phyloP scores from a whole-genome alignment of 1,140 invertebrate genomes.

The Nasonia vitripennis region DNA sequence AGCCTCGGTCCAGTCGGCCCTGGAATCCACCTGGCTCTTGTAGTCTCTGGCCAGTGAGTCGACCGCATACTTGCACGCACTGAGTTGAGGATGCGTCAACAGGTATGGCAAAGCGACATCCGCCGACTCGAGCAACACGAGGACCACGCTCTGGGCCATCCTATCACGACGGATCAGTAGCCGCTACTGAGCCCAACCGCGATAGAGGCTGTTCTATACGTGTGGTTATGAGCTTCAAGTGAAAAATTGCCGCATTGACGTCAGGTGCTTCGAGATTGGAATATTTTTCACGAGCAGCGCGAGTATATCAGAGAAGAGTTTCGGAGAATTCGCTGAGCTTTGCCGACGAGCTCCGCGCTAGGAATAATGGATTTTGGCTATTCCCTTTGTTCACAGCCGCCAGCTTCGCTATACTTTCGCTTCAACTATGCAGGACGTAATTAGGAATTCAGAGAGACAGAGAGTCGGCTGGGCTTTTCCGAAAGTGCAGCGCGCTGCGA shows the following conservation, averaged over 20 bases:
- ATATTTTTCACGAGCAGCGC: neutral
- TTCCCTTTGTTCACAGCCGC: neutral
- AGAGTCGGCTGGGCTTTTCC: neutral
- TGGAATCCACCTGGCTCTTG: constrained; percentile 14
- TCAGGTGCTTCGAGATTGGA: neutral
- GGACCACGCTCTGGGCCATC: neutral
- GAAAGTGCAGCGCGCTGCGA: neutral
- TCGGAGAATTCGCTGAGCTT: neutral
- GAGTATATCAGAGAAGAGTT: neutral
- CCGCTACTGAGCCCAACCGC: neutral
- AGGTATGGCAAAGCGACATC: neutral
- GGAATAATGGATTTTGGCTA: neutral
- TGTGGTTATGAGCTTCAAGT: constrained; percentile 17
- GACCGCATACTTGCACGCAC: neutral
- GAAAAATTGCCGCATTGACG: constrained; percentile 32
- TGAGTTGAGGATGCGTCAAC: neutral
- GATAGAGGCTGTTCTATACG: neutral
- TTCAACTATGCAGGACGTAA: neutral
- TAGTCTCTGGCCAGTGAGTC: constrained; percentile 7
- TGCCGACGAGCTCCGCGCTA: neutral
- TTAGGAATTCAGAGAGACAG: neutral
- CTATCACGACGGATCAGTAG: neutral
- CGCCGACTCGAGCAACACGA: neutral
- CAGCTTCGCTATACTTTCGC: neutral
- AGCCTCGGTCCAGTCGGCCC: constrained; percentile 29